Conservation (phyloP, 2,797 vertebrate genomes). For the Denticeps clupeoides region DNA sequence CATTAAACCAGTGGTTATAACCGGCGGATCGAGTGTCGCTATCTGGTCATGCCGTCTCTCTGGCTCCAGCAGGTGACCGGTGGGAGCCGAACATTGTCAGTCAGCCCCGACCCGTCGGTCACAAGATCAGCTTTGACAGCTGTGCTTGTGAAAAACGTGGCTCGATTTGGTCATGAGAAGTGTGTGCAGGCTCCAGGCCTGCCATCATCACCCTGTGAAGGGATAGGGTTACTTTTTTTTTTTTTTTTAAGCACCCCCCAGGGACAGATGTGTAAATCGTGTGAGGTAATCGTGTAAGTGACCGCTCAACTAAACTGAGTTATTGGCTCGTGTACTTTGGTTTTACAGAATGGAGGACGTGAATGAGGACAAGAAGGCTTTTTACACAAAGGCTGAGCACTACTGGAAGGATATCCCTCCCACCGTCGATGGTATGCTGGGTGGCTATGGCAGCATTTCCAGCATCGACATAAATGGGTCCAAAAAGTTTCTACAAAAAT, state of each 20-base stretch:
- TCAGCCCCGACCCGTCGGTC: too few species aligned
- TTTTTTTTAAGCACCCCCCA: neutral
- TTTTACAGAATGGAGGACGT: conserved; percentile 73
- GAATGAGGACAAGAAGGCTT: conserved; percentile 62
- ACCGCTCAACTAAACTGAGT: neutral
- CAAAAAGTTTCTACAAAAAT: conserved; percentile 80
- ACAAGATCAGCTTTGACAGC: conserved; percentile 36
- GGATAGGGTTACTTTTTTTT: conserved; percentile 1
- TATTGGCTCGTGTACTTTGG: too few species aligned
- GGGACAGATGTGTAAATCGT: too few species aligned
- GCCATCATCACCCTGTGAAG: neutral
- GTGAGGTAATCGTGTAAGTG: too few species aligned
- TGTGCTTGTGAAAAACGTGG: conserved; percentile 24
- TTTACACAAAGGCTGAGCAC: conserved; percentile 83
- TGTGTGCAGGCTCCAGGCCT: neutral
- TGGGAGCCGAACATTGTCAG: too few species aligned
- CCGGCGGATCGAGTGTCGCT: too few species aligned
- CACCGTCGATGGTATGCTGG: conserved; percentile 93
- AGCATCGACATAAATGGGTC: conserved; percentile 87
- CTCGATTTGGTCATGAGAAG: conserved; percentile 23
- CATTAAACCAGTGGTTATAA: too few species aligned
- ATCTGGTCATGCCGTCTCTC: neutral
- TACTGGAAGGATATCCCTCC: conserved; percentile 85
- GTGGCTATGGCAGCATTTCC: conserved; percentile 92
- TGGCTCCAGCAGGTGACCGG: too few species aligned